Evolutionary conservation across 64 coral and sea anemone species (phyloP).

Genomic region (Porites lutea): DNA sequence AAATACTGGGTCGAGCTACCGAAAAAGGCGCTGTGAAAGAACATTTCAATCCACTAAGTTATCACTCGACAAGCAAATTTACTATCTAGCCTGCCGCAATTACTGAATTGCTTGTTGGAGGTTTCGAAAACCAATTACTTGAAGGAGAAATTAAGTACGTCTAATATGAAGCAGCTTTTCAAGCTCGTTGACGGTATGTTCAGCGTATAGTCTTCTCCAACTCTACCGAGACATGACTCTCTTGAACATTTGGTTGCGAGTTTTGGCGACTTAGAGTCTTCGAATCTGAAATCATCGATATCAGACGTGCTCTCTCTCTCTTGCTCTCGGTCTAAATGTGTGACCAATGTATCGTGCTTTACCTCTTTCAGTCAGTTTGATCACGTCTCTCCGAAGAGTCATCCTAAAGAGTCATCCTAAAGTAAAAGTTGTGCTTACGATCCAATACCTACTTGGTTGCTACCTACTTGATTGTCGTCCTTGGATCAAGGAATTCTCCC

Average conservation of each 20-base stretch:
- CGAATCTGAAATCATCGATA: not conserved
- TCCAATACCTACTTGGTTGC: not conserved
- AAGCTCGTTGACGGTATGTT: no score
- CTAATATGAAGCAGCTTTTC: no score
- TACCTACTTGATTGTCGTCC: not conserved
- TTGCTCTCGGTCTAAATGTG: conserved; percentile 7
- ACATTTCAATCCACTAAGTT: not conserved
- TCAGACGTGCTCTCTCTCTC: not conserved
- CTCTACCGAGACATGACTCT: not conserved
- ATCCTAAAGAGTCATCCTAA: not conserved
- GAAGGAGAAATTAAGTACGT: no score
- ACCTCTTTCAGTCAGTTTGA: conserved; percentile 21
- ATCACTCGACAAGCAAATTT: conserved; percentile 6
- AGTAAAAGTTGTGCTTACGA: conserved; percentile 6
- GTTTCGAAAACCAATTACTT: no score
- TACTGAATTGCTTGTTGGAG: no score
- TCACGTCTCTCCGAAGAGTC: conserved; percentile 4
- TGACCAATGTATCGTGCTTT: conserved; percentile 9
- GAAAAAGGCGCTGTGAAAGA: not conserved
- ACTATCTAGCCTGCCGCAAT: not conserved
- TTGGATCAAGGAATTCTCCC: conserved; percentile 39
- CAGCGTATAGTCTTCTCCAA: not conserved
- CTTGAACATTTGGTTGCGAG: not conserved
- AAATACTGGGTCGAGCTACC: no score
- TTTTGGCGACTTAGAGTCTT: no score